Evolutionary conservation across 2,797 vertebrate genomes (phyloP), one percentile per base, ranked within the genome.

Genomic region (Corythornis leucogaster): DNA sequence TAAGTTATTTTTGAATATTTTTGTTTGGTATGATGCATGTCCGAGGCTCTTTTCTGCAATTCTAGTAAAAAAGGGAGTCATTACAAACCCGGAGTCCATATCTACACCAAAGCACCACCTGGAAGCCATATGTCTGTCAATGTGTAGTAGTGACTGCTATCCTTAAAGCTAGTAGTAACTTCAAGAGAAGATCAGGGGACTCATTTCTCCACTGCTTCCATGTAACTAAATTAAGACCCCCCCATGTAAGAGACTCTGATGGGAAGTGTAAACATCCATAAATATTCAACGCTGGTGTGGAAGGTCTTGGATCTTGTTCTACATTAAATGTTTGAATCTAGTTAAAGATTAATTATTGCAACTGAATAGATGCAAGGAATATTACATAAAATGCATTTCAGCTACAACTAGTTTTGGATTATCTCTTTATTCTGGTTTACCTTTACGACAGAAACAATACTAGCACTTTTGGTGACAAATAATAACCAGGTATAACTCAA

Each of bases 1-100:
- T 71, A 11, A 63, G 71, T 81, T 90, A 86, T 46, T 79, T 48
- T 74, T 40, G 38, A 40, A 40, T 40, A 40, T 40, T 85, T 95
- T 62, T 67, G 85, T 92, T 95, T 94, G 87, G 81, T 93, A 43
- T 55, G 87, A n/a, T 42, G 95, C 69, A 82, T 92, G 66, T 81
- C 67, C 86, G 82, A 93, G 63, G 42, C 64, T 96, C 30, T 96
- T 92, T 95, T 63, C 30, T 91, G 43, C 45, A 76, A 48, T 77
- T 87, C 58, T 73, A 45, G 62, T 89, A 81, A 83, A 68, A 96
- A 74, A 81, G 43, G 58, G 66, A 95, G 40, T 95, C 24, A 11
- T 91, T 75, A 91, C 35, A 88, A 92, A 86, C 94, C 50, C 4
- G 1, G 74, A 90, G 82, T 91, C 63, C 53, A 2, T 84, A 75